Base-by-base conservation (phyloP, 2,113 vertebrate species). In the Centropristis striata region DNA sequence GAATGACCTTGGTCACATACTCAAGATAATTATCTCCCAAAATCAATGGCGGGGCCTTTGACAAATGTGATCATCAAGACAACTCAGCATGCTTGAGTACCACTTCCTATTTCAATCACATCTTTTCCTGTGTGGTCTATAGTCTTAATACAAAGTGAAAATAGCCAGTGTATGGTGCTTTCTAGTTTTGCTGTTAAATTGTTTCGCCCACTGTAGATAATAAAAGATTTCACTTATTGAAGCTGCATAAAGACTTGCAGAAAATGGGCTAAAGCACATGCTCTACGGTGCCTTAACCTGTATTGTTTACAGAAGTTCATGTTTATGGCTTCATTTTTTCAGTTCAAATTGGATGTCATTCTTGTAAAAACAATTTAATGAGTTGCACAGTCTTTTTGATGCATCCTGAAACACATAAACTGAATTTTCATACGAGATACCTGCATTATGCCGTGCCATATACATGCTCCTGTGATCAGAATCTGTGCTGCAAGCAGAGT, bases 1-100 rank as follows among this genome's bases (percentile, higher is more conserved):
- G 57, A 80, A 74, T 89, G 87, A 93, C 93, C 92, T 93, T 94
- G 89, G 86, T 80, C 71, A 66, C 81, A 84, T 46, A 69, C 75
- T 63, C 46, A 14, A 80, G 82, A 92, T 90, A 87, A 93, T 93
- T 91, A 89, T 90, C 86, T 92, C 37, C 60, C 27, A 51, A 84
- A 92, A 92, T 93, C 92, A 90, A 90, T 90, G 91, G 69, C 47
- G 61, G 71, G 69, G 70, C 75, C 68, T 90, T 79, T 90, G 89
- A 91, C 78, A 80, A 86, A 90, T 91, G 85, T 60, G 80, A 89
- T 88, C 79, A 73, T 84, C 84, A 81, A 81, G 75, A 88, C 68
- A 84, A 80, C 64, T 53, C 53, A 39, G 78, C 25, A 67, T 53
- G 80, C 72, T 82, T 36, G 41, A 83, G 47, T 14, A 80, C 18